Percentiles rank a stretch among this genome's conserved stretches.
These are phyloP conservation scores for Trypoxylus dichotomus DNA, from an alignment of 1,140 invertebrate species.

Conservation along the genomic window DNA sequence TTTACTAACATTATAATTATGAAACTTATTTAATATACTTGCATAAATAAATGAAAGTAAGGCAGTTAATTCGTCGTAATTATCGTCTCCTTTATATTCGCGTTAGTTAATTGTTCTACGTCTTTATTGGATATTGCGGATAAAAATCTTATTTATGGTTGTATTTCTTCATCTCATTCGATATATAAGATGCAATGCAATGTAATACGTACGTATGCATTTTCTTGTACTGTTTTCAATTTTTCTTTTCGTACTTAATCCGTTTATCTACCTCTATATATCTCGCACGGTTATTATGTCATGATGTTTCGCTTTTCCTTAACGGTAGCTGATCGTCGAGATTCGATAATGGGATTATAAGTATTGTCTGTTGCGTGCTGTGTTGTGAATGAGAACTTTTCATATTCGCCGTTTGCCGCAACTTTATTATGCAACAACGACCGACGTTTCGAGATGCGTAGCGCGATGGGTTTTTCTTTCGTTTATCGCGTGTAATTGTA, in stretches of 20 bases:
- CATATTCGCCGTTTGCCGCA: neutral
- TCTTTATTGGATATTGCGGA: neutral
- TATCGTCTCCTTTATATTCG: neutral
- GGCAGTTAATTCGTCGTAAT: neutral
- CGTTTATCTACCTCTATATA: neutral
- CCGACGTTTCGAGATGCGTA: neutral
- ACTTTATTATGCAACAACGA: neutral
- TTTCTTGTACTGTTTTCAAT: neutral
- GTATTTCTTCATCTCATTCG: neutral
- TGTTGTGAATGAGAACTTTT: neutral
- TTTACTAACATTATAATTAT: too few species aligned
- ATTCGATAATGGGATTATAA: slow-evolving; percentile 16
- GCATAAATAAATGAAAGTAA: too few species aligned
- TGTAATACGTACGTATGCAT: too few species aligned
- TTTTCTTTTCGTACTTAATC: neutral
- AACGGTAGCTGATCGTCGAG: neutral
- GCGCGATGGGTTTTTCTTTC: neutral
- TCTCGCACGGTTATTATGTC: slow-evolving; percentile 2
- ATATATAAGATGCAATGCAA: too few species aligned
- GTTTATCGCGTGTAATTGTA: neutral
- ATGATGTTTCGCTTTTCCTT: neutral
- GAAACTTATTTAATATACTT: too few species aligned
- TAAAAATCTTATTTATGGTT: too few species aligned
- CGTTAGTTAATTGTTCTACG: neutral
- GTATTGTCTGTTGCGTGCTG: slow-evolving; percentile 11